Conservation (phyloP, 2,113 vertebrate genomes). For the Pogonocichla stellata region DNA sequence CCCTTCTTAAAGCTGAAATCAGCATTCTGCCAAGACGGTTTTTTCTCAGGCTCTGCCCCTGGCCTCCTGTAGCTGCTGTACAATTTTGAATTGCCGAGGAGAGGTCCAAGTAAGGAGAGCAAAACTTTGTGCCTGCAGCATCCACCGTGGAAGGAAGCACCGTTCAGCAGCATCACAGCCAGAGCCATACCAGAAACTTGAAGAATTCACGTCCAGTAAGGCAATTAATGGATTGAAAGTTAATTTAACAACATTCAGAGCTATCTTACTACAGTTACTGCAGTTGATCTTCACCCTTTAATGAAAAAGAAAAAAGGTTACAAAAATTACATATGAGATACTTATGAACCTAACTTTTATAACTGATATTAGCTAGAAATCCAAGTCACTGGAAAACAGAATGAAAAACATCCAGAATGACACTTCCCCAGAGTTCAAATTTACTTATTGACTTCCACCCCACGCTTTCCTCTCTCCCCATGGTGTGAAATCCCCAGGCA, state of each 20-base stretch:
- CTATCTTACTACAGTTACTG: background rate
- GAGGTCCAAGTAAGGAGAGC: slow-evolving; percentile 16
- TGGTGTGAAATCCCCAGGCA: background rate
- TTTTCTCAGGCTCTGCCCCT: slow-evolving; percentile 68
- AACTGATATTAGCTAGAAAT: background rate
- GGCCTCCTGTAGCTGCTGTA: slow-evolving; percentile 79
- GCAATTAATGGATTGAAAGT: background rate
- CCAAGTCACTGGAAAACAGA: background rate
- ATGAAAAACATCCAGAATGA: background rate
- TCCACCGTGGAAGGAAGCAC: background rate
- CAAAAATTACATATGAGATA: background rate
- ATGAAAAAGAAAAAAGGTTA: background rate
- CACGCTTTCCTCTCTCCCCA: fast-evolving
- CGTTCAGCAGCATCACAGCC: background rate
- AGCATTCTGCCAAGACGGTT: slow-evolving; percentile 67
- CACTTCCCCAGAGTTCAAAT: background rate
- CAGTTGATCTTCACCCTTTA: slow-evolving; percentile 35
- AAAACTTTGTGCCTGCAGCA: slow-evolving; percentile 11
- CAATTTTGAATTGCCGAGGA: slow-evolving; percentile 21
- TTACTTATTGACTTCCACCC: background rate
- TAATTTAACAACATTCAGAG: background rate
- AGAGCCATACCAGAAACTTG: slow-evolving; percentile 53
- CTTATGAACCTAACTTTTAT: background rate
- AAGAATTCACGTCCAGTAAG: background rate
- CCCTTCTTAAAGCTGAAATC: slow-evolving; percentile 80